phyloP scores from a whole-genome alignment of 2,113 vertebrate genomes.

The Rana temporaria region DNA sequence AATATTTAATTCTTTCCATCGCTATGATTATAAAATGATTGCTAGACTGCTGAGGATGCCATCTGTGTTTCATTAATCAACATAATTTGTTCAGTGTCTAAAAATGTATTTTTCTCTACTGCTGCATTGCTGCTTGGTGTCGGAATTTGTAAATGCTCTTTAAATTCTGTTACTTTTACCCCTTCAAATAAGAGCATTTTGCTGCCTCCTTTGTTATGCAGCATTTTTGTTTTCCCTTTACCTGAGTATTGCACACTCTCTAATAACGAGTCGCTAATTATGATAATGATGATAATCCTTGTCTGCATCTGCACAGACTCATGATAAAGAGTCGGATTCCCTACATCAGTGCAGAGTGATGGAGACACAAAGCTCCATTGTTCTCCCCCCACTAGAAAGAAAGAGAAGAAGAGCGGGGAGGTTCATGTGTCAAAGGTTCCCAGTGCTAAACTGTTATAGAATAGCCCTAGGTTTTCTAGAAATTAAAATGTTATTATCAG shows the following conservation, averaged over 20 bases:
- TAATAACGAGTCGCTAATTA: constrained; percentile 56
- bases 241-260: constrained; percentile 48
- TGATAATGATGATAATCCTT: constrained; percentile 56
- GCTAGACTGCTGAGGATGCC: neutral
- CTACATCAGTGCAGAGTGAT: constrained; percentile 42
- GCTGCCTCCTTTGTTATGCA: constrained; percentile 39
- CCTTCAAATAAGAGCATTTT: constrained; percentile 24
- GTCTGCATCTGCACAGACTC: constrained; percentile 51
- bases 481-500: constrained; percentile 23
- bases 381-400: constrained; percentile 35
- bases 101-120: neutral
- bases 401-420: constrained; percentile 47
- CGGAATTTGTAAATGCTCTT: constrained; percentile 19
- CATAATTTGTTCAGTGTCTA: neutral
- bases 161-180: constrained; percentile 32
- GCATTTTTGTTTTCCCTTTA: constrained; percentile 51
- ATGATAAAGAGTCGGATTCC: constrained; percentile 46
- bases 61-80: constrained; percentile 5
- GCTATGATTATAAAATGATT: neutral
- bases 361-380: constrained; percentile 55
- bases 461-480: constrained; percentile 23
- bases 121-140: neutral
- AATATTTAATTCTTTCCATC: too few species aligned
- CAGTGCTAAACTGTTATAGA: constrained; percentile 41
- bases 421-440: constrained; percentile 51